These are phyloP conservation scores for Naja naja DNA, from an alignment of 2,113 vertebrate species.

Conservation along the genomic window DNA sequence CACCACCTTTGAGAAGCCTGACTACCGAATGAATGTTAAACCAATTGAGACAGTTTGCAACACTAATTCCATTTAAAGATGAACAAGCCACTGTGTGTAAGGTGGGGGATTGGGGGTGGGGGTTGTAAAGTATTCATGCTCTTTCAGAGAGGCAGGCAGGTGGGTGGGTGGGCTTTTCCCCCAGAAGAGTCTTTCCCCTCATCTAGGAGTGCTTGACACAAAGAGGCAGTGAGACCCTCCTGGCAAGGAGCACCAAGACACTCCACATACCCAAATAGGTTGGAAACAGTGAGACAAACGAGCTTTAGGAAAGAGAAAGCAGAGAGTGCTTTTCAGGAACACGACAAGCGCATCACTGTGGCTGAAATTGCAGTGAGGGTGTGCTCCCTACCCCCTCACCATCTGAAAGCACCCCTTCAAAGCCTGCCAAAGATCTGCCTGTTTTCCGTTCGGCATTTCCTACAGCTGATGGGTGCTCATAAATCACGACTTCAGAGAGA, in stretches of 20 bases:
- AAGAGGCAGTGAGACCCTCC: neutral
- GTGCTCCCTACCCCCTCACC: neutral
- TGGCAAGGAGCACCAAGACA: neutral
- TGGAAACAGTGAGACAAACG: neutral
- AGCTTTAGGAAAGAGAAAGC: neutral
- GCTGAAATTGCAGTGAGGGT: neutral
- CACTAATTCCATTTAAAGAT: conserved; percentile 46
- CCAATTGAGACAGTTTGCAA: conserved; percentile 51
- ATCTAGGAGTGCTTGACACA: neutral
- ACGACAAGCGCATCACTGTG: fast-evolving
- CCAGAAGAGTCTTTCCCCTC: neutral
- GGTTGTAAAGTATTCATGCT: conserved; percentile 55
- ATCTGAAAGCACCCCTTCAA: conserved; percentile 1
- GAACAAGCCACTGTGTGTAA: conserved; percentile 57
- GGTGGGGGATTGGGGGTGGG: conserved; percentile 27
- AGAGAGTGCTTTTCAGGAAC: conserved; percentile 25
- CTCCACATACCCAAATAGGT: fast-evolving
- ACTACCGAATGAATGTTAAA: conserved; percentile 49
- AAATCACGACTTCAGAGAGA: neutral
- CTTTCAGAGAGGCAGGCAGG: conserved; percentile 42
- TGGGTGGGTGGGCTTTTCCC: neutral
- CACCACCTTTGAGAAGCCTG: conserved; percentile 46
- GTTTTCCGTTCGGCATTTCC: neutral
- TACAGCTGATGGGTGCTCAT: conserved; percentile 18
- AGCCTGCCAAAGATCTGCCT: conserved; percentile 28